These are phyloP conservation scores for Halocynthia roretzi DNA, from an alignment of 23 tunicate genomes.

Conservation along the genomic window DNA sequence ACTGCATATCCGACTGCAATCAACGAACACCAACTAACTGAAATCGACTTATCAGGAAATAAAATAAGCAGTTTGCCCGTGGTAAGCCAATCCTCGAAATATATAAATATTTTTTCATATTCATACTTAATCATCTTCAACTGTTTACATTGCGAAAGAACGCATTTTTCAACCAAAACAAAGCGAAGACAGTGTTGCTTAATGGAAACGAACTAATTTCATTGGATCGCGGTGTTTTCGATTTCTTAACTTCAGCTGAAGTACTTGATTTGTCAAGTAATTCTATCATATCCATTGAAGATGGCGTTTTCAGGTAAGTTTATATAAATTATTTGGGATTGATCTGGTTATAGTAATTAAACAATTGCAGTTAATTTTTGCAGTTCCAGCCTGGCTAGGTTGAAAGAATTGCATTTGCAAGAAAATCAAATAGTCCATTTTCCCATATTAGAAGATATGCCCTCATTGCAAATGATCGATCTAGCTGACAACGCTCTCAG, in stretches of 20 bases:
- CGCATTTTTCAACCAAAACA: conserved; percentile 20
- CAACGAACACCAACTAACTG: conserved; percentile 4
- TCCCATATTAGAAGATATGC: conserved; percentile 9
- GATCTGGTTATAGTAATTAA: too few species aligned
- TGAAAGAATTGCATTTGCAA: conserved; percentile 10
- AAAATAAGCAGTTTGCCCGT: conserved; percentile 1
- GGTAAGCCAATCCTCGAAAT: not conserved
- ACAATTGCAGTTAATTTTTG: not conserved
- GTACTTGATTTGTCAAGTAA: conserved; percentile 19
- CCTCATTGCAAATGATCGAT: conserved; percentile 3
- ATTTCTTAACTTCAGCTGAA: conserved; percentile 11
- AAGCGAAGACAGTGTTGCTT: not conserved
- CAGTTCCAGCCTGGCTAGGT: not conserved
- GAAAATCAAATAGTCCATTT: conserved; percentile 15
- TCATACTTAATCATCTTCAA: not conserved
- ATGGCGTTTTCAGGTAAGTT: conserved; percentile 23
- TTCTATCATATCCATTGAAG: conserved; percentile 17
- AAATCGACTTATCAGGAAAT: conserved; percentile 15
- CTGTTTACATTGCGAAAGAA: not conserved
- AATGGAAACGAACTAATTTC: conserved; percentile 19
- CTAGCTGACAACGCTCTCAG: conserved; percentile 12
- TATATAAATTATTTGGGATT: too few species aligned
- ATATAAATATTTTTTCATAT: too few species aligned
- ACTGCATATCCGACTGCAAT: conserved; percentile 18
- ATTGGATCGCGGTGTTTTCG: conserved; percentile 17